phyloP scores from a whole-genome alignment of 2,888 invertebrate genomes.

The Luperina testacea region DNA sequence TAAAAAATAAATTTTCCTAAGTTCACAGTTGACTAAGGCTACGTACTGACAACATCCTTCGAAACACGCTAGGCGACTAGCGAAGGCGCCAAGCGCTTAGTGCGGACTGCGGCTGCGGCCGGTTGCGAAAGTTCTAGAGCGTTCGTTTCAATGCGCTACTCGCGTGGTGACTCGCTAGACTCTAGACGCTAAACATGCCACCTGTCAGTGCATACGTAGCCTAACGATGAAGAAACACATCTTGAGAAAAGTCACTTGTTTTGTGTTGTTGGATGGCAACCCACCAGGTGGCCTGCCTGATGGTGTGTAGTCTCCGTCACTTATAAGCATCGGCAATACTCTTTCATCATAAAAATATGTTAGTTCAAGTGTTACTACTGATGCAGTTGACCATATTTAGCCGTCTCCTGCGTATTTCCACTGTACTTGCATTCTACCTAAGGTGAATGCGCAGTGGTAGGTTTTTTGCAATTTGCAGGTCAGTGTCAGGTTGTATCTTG shows the following conservation, averaged over 20 bases:
- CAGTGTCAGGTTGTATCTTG: no score
- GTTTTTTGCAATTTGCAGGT: no score
- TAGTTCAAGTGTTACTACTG: neutral
- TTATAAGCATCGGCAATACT: neutral
- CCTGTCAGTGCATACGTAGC: no score
- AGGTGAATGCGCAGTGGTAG: no score
- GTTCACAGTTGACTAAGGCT: neutral
- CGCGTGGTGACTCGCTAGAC: no score
- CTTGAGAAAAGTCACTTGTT: neutral
- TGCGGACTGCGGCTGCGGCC: no score
- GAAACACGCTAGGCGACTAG: no score
- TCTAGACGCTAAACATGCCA: neutral
- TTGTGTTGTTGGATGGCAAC: neutral
- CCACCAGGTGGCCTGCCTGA: no score
- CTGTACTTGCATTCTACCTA: neutral
- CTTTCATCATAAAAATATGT: neutral
- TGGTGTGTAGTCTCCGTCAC: neutral
- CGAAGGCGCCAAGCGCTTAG: no score
- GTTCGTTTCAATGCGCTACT: no score
- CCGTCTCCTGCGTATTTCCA: neutral
- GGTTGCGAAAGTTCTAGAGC: no score
- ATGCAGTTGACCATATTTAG: neutral
- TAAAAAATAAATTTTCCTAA: neutral
- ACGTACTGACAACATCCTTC: neutral
- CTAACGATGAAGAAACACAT: neutral